Evolutionary conservation across 2,888 invertebrate species (phyloP).

Genomic region (Acleris laterana): DNA sequence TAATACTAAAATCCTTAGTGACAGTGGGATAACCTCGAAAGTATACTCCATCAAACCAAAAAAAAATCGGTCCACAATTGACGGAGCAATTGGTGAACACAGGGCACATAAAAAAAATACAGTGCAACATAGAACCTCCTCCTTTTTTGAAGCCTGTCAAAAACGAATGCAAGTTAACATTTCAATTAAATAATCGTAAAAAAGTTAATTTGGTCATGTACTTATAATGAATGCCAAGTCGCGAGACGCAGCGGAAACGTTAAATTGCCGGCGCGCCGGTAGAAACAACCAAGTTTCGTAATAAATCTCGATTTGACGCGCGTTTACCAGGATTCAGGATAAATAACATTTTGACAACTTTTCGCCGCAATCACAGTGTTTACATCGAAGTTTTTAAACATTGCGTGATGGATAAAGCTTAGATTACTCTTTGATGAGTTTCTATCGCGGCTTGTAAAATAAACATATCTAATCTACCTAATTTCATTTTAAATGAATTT

Average conservation of each 20-base stretch:
- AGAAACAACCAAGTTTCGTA: constrained; percentile 34
- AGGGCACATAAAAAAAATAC: too few relatives aligned
- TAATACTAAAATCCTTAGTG: too few relatives aligned
- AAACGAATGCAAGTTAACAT: too few relatives aligned
- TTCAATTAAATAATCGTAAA: neutral
- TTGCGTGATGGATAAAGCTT: constrained; percentile 21
- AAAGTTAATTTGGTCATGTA: constrained; percentile 10
- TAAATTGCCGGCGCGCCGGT: constrained; percentile 29
- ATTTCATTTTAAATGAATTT: too few relatives aligned
- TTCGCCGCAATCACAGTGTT: constrained; percentile 33
- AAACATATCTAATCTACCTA: too few relatives aligned
- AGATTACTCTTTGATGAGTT: constrained; percentile 7
- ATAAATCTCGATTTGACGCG: constrained; percentile 40
- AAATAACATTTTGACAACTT: constrained; percentile 37
- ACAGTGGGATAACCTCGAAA: too few relatives aligned
- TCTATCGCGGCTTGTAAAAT: too few relatives aligned
- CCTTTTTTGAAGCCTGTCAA: too few relatives aligned
- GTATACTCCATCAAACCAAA: too few relatives aligned
- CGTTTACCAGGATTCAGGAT: constrained; percentile 26
- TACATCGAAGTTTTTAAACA: constrained; percentile 29
- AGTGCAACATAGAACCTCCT: too few relatives aligned
- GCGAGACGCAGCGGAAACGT: constrained; percentile 3
- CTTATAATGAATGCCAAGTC: neutral
- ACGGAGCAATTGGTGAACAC: too few relatives aligned
- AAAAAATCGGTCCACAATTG: too few relatives aligned